A percentile compares a stretch with the other conserved stretches of the same genome.
phyloP scores from a whole-genome alignment of 2,888 invertebrate genomes.

The Brachynemurus nebulosus region DNA sequence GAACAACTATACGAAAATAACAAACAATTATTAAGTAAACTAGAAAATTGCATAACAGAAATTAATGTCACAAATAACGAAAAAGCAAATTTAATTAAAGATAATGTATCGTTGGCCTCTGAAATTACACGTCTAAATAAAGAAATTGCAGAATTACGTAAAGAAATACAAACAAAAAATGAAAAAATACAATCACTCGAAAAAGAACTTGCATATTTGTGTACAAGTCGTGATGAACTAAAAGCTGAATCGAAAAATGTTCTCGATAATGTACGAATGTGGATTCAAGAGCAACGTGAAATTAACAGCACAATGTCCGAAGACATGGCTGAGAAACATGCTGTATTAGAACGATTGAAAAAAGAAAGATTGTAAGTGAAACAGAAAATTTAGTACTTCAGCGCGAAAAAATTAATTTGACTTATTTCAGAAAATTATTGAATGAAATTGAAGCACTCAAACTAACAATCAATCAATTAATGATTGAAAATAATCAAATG shows the following conservation, averaged over 20 bases:
- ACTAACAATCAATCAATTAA: slow-evolving; percentile 6
- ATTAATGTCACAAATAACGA: no score
- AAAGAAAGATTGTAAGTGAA: neutral
- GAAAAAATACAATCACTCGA: slow-evolving; percentile 26
- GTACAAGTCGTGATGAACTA: slow-evolving; percentile 26
- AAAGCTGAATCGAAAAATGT: slow-evolving; percentile 28
- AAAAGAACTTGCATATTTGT: slow-evolving; percentile 25
- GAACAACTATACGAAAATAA: no score
- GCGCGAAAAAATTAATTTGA: slow-evolving; percentile 19
- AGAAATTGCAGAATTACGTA: slow-evolving; percentile 18
- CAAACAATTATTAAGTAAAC: no score
- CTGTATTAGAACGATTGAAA: neutral
- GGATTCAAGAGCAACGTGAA: slow-evolving; percentile 29
- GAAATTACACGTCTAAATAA: slow-evolving; percentile 22
- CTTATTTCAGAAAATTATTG: slow-evolving; percentile 2
- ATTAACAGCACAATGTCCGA: slow-evolving; percentile 23
- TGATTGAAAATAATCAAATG: slow-evolving; percentile 19
- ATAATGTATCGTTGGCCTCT: slow-evolving; percentile 23
- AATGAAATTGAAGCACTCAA: neutral
- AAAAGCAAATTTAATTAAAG: slow-evolving; percentile 22
- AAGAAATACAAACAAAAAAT: slow-evolving; percentile 23
- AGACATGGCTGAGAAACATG: neutral
- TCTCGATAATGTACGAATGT: slow-evolving; percentile 26
- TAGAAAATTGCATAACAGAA: no score
- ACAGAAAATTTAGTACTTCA: neutral